Percentiles rank a stretch among this genome's conserved stretches.
Evolutionary conservation across 2,113 vertebrate species (phyloP).

Genomic region (Bos taurus): ARS-UCD2.0 NC_037333.1:61213001-61213500

Average conservation of each 20-base stretch:
- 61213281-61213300: neutral
- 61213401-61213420: neutral
- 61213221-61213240: neutral
- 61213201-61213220: neutral
- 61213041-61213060: neutral
- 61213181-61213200: neutral
- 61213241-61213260: too few species aligned
- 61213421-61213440: neutral
- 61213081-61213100: neutral
- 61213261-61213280: too few species aligned
- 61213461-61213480: conserved; percentile 10
- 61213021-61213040: neutral
- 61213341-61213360: neutral
- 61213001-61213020: neutral
- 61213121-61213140: neutral
- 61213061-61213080: neutral
- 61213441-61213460: neutral
- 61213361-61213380: neutral
- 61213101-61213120: neutral
- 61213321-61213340: neutral
- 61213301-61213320: neutral
- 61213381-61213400: neutral
- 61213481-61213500: conserved; percentile 2
- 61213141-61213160: neutral
- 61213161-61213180: neutral